phyloP scores from a whole-genome alignment of 2,113 vertebrate genomes.

The Podarcis muralis region DNA sequence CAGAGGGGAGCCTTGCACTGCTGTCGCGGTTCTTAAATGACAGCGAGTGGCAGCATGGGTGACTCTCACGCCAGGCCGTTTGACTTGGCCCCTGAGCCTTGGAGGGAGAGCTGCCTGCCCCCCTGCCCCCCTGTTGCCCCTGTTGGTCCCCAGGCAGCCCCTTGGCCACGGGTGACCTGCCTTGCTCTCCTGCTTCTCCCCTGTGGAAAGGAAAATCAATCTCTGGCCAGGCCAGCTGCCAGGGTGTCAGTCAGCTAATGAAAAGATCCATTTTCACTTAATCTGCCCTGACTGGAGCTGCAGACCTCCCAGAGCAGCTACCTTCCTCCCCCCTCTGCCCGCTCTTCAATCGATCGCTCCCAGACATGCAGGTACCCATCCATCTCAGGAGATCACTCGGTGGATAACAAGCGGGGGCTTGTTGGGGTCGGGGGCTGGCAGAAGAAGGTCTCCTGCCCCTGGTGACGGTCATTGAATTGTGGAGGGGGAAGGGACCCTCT shows the following conservation, averaged over 20 bases:
- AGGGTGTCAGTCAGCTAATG: conserved; percentile 2
- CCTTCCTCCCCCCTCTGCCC: background rate
- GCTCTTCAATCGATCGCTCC: background rate
- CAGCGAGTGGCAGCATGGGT: no score
- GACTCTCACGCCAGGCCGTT: no score
- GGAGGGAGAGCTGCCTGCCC: no score
- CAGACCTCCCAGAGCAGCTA: background rate
- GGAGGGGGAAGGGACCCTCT: background rate
- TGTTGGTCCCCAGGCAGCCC: background rate
- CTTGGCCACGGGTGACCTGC: background rate
- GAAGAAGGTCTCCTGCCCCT: background rate
- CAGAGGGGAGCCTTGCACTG: no score
- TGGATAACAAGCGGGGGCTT: no score
- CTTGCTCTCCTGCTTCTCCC: background rate
- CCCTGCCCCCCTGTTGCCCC: no score
- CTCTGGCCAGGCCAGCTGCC: background rate
- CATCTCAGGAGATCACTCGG: background rate
- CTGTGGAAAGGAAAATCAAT: background rate
- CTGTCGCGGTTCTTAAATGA: no score
- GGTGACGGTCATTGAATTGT: background rate
- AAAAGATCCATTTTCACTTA: conserved; percentile 23
- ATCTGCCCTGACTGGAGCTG: conserved; percentile 3
- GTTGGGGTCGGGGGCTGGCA: background rate
- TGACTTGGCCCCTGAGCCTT: no score
- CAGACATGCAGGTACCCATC: background rate